Evolutionary conservation across 2,113 vertebrate species (phyloP).

Genomic region (Serinus canaria): DNA sequence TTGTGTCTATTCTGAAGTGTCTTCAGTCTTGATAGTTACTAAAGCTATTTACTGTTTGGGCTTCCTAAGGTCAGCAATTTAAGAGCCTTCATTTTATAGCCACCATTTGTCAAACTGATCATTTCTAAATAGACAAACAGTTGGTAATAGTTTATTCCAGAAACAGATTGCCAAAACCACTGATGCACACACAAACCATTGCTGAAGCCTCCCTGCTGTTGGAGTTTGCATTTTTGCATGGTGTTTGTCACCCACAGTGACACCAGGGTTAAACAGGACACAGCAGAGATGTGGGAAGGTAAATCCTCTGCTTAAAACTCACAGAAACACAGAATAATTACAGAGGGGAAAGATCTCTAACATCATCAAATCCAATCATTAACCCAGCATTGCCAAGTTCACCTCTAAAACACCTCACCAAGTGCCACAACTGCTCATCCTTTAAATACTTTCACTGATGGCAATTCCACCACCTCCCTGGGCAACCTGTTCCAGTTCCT

Average conservation of each 20-base stretch:
- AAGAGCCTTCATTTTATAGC: background rate
- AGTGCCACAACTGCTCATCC: accelerated
- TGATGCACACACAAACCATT: background rate
- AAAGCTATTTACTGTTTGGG: background rate
- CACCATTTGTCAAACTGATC: background rate
- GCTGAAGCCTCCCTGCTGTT: background rate
- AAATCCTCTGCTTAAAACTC: background rate
- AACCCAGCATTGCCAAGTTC: background rate
- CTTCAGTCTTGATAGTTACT: background rate
- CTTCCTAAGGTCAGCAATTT: background rate
- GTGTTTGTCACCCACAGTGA: background rate
- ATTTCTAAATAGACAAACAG: background rate
- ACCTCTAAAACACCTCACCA: accelerated
- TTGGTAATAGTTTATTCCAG: background rate
- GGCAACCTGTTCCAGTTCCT: background rate
- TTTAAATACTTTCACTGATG: background rate
- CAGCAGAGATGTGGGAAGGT: accelerated
- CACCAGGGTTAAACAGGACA: background rate
- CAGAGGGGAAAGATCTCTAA: accelerated
- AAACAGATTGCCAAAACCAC: background rate
- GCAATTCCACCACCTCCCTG: background rate
- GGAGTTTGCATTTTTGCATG: background rate
- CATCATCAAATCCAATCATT: background rate
- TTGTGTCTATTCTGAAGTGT: background rate
- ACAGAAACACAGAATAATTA: background rate